Percentiles rank a stretch among this genome's conserved stretches.
Evolutionary conservation across 1,140 invertebrate species (phyloP).

Genomic region (Drosophila ironensis): DNA sequence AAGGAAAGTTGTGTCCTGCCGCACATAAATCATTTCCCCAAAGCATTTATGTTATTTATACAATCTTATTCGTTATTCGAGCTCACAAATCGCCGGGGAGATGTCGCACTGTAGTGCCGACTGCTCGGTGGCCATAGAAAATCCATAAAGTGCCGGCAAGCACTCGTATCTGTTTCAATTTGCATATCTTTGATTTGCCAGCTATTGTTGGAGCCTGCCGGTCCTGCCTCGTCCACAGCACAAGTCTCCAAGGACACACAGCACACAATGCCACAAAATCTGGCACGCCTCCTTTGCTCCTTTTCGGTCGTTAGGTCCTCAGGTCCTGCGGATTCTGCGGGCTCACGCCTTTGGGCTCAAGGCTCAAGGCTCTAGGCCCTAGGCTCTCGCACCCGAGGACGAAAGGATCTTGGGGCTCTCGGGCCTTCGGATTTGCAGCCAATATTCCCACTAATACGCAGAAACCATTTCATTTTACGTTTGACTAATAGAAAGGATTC

Average conservation of each 20-base stretch:
- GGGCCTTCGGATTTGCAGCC: constrained; percentile 57
- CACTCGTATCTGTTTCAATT: constrained; percentile 76
- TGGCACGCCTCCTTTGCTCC: constrained; percentile 44
- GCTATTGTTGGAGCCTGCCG: constrained; percentile 27
- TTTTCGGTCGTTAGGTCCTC: constrained; percentile 7
- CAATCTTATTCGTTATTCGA: constrained; percentile 52
- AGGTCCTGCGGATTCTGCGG: constrained; percentile 27
- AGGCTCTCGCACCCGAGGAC: constrained; percentile 10
- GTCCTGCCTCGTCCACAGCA: constrained; percentile 24
- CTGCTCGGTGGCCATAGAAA: constrained; percentile 44
- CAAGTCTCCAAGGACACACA: constrained; percentile 66
- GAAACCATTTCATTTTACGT: constrained; percentile 76
- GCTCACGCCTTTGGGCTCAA: constrained; percentile 27
- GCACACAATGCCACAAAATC: constrained; percentile 63
- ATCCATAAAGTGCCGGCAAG: constrained; percentile 52
- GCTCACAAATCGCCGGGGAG: constrained; percentile 53
- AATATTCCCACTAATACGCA: constrained; percentile 71
- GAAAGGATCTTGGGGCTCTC: constrained; percentile 3
- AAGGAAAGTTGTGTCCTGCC: constrained; percentile 45
- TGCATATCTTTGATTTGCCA: constrained; percentile 78
- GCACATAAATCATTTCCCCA: constrained; percentile 74
- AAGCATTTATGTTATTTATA: constrained; percentile 77
- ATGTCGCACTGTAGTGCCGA: constrained; percentile 63
- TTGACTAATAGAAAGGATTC: constrained; percentile 80
- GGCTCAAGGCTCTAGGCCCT: constrained; percentile 2